These are phyloP conservation scores for Zaprionus lineosus DNA, from an alignment of 2,888 invertebrate species.

Conservation along the genomic window DNA sequence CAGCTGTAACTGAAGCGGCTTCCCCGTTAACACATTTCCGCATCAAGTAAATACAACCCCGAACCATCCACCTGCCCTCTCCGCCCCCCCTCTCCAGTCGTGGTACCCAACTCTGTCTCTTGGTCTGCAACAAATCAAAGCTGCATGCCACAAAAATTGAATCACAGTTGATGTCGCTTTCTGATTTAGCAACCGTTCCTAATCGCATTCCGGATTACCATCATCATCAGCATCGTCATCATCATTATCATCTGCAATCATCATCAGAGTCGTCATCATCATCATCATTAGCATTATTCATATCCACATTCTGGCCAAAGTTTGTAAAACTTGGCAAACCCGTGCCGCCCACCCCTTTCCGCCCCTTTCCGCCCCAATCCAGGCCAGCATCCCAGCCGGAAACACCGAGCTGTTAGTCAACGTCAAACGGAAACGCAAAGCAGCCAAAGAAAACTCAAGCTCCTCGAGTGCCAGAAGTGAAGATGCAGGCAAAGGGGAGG, in stretches of 20 bases:
- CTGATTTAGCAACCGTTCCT: conserved; percentile 35
- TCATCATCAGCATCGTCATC: conserved; percentile 1
- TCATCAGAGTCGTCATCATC: conserved; percentile 1
- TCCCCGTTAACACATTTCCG: conserved; percentile 56
- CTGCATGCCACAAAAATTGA: conserved; percentile 55
- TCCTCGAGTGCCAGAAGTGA: conserved; percentile 37
- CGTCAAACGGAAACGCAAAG: conserved; percentile 71
- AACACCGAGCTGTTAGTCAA: conserved; percentile 70
- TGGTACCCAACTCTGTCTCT: conserved; percentile 30
- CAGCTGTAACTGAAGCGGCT: conserved; percentile 46
- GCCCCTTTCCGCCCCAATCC: background rate
- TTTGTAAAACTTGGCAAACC: conserved; percentile 42
- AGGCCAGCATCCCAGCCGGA: conserved; percentile 38
- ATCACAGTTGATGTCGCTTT: conserved; percentile 45
- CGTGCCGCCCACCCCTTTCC: background rate
- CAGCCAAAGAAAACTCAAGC: conserved; percentile 50
- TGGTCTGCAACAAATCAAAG: conserved; percentile 60
- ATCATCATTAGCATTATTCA: conserved; percentile 14
- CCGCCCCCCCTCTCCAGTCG: background rate
- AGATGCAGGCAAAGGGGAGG: too few species aligned
- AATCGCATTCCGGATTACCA: conserved; percentile 18
- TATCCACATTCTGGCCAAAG: conserved; percentile 55
- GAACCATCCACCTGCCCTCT: background rate
- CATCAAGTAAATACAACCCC: background rate
- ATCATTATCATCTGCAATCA: conserved; percentile 1